Conservation (phyloP, 2,888 invertebrate genomes). For the Nasonovia ribisnigri region DNA sequence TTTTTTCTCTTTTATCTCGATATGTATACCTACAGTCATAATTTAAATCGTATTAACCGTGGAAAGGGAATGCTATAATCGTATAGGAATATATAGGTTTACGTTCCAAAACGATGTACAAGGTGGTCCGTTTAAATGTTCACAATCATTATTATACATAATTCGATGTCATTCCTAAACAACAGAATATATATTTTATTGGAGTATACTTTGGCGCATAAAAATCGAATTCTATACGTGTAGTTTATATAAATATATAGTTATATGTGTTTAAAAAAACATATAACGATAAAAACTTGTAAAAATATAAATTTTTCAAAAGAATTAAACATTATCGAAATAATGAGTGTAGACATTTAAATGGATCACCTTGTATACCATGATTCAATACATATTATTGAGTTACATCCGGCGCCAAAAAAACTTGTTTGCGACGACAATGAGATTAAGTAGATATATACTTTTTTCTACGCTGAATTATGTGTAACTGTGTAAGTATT, state of each 20-base stretch:
- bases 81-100: neutral
- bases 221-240: neutral
- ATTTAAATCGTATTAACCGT: neutral
- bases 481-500: neutral
- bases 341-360: neutral
- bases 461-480: neutral
- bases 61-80: neutral
- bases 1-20: neutral
- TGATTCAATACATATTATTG: neutral
- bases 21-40: neutral
- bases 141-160: neutral
- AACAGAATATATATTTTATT: neutral
- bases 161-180: neutral
- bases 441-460: neutral
- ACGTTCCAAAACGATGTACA: neutral
- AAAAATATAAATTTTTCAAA: neutral
- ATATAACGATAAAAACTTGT: neutral
- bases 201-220: neutral
- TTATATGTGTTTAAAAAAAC: neutral
- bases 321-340: neutral
- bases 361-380: neutral
- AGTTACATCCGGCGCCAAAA: conserved; percentile 3
- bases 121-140: neutral
- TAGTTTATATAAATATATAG: no score
- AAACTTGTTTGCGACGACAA: neutral